Base-by-base conservation (phyloP, 1,140 invertebrate genomes). In the Drosophila rufa region DNA sequence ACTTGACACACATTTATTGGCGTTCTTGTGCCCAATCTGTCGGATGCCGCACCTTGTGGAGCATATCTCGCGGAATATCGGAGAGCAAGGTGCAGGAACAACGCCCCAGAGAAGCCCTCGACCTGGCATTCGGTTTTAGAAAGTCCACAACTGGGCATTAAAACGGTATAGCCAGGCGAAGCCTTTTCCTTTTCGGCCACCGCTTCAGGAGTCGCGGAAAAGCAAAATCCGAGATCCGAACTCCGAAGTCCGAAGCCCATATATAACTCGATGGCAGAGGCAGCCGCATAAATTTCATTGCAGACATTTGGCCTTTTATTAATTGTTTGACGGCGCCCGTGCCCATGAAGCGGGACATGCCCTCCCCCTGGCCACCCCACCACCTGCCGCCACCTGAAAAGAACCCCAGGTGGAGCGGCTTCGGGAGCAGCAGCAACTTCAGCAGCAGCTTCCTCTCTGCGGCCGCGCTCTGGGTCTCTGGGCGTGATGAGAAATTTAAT, bases 251-350 rank as follows among this genome's bases (percentile, higher is more conserved):
- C 55, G 67, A 73, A 64, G 64, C 27, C 68, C 65, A 61, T 82
- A 75, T 76, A 82, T 79, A 84, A 78, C 65, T 78, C 67, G 76
- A 50, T 78, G 53, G 69, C 67, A 33, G 75, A 43, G 70, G 70
- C 79, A 78, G 76, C 64, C 43, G 82, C 79, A 90, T 79, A 90
- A 85, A 90, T 90, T 83, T 90, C 79, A 82, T 90, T 90, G 85
- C 85, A 90, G 85, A 90, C 85, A 90, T 90, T 90, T 90, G 85
- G 85, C 85, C 85, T 90, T 90, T 90, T 90, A 90, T 90, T 90
- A 90, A 90, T 90, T 90, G 85, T 90, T 90, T 90, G 85, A 90
- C 79, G 85, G 85, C 85, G 85, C 85, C 85, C 85, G 85, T 82
- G 85, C 85, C 85, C 84, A 90, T 82, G 85, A 89, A 83, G 84